Evolutionary conservation across 1,140 invertebrate genomes (phyloP), one percentile per base, ranked within the genome.

Genomic region (Drosophila neocordata): DNA sequence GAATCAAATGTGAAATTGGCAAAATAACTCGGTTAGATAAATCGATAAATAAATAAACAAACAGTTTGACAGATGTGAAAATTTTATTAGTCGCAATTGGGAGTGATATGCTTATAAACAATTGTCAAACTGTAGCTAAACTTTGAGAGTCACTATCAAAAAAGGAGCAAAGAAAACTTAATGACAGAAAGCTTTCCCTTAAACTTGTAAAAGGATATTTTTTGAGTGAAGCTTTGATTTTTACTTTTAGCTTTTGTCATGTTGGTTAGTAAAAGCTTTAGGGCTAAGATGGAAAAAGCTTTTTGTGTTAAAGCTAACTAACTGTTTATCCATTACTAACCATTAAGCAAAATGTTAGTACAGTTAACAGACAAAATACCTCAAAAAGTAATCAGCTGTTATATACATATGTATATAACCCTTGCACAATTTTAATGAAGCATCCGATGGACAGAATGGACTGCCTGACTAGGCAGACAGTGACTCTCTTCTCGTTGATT

Each of bases 401-500:
- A 34, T 24, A 27, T 35, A 31, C 62, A 56, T 57, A 41, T 59
- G 41, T 53, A 38, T 62, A 38, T 37, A 77, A 48, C 41, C 41
- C 41, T 48, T 48, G 41, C 41, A 48, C 6, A 20, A 69, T 70
- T 59, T 74, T 70, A 84, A 87, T 87, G 63, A 84, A 76, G 65
- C 58, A 52, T 44, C 60, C 41, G 65, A 53, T 38, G 41, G 6
- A 31, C 27, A 1, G 27, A 31, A 31, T 31, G 27, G 27, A 24
- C 24, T 24, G 24, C 2, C 24, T 24, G 24, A 24, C 24, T 24
- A 4, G 24, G 24, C 24, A 24, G 4, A 31, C 27, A 31, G 27
- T 31, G 44, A 66, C 60, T 64, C 66, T 66, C 48, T 59, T 64
- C 61, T 79, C 67, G 79, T 73, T 87, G 82, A 87, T 87, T 87